Conservation (phyloP, 2,888 invertebrate species). For the Endomychus coccineus region DNA sequence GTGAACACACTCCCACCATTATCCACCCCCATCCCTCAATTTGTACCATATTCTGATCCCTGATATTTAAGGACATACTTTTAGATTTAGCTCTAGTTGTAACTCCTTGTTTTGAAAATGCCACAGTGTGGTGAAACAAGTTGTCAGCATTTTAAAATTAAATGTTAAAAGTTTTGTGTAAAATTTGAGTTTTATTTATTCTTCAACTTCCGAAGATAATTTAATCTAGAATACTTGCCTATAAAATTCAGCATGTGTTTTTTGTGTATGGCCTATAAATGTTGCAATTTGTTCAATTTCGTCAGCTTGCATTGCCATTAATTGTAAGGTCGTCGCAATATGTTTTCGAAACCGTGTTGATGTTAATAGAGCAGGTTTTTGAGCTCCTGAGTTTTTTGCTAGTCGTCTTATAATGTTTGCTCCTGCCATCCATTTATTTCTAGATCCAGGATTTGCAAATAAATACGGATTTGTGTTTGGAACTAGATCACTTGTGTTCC, state of each 20-base stretch:
- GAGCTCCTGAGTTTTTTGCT: constrained; percentile 8
- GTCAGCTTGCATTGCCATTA: constrained; percentile 11
- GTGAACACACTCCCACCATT: no score
- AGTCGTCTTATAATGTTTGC: constrained; percentile 6
- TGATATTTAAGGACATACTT: no score
- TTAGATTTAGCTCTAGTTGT: no score
- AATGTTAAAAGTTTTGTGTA: no score
- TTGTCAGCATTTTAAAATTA: no score
- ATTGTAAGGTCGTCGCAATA: constrained; percentile 14
- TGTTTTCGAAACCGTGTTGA: constrained; percentile 14
- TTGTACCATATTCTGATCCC: no score
- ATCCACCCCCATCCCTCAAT: no score
- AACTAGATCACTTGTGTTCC: constrained; percentile 18
- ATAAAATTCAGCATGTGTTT: constrained; percentile 19
- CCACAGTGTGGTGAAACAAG: no score
- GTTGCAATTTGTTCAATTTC: constrained; percentile 16
- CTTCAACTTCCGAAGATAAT: no score
- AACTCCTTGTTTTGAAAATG: no score
- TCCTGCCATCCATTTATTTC: constrained; percentile 22
- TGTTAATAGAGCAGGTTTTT: constrained; percentile 13
- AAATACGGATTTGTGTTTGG: constrained; percentile 20
- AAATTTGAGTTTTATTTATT: no score
- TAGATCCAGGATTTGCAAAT: constrained; percentile 20
- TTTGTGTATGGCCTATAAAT: constrained; percentile 17
- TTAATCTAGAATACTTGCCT: no score